A percentile compares a stretch with the other conserved stretches of the same genome.
Conservation (phyloP, 2,888 invertebrate species). For the Stenotaenia linearis region DNA sequence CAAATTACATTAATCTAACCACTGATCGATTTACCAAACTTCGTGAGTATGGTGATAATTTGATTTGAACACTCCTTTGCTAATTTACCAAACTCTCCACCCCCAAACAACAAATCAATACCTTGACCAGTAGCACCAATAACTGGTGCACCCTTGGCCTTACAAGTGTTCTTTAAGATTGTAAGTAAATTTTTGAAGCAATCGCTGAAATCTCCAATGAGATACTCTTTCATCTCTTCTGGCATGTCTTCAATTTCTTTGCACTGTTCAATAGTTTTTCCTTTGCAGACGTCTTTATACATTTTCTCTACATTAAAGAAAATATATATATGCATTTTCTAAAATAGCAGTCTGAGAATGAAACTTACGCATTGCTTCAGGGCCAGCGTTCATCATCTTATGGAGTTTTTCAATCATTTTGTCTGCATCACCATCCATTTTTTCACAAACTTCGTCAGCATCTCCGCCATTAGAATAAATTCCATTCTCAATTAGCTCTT, state of each 20-base stretch:
- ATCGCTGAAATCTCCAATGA: not conserved
- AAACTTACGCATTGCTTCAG: not conserved
- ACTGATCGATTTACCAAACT: no score
- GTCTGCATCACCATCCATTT: not conserved
- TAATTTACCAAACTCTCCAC: not conserved
- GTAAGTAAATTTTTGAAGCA: not conserved
- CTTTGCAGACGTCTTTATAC: not conserved
- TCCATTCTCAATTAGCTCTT: not conserved
- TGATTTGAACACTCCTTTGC: no score
- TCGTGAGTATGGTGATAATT: no score
- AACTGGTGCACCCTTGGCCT: not conserved
- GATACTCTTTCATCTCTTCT: not conserved
- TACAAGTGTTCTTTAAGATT: not conserved
- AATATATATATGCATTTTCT: not conserved
- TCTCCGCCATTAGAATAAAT: not conserved
- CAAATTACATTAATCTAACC: no score
- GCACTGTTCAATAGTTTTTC: not conserved
- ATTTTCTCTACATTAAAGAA: not conserved
- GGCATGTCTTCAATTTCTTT: not conserved
- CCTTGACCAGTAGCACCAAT: not conserved
- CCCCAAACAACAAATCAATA: not conserved
- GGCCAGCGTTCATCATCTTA: not conserved
- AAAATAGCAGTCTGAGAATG: not conserved
- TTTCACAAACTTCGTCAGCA: conserved; percentile 2
- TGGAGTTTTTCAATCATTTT: not conserved